phyloP scores from a whole-genome alignment of 2,797 vertebrate genomes.

The Bradypodion pumilum region DNA sequence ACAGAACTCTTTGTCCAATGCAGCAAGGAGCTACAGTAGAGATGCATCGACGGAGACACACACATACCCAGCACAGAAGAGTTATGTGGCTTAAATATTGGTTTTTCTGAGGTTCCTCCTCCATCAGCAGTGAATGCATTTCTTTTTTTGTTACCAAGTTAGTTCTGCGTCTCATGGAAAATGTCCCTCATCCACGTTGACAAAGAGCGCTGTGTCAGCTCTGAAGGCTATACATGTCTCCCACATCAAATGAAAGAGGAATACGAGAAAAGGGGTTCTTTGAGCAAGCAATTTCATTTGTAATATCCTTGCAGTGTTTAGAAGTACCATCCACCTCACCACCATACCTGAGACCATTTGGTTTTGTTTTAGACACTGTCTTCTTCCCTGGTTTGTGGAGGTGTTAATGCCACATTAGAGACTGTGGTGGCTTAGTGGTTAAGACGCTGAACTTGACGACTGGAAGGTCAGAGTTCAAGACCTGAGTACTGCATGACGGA shows the following conservation, averaged over 20 bases:
- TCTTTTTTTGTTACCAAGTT: not conserved
- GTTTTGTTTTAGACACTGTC: not conserved
- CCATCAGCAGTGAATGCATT: accelerated
- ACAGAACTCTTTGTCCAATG: not conserved
- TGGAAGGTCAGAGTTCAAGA: no score
- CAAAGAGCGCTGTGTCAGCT: not conserved
- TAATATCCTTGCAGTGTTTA: not conserved
- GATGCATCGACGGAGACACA: no score
- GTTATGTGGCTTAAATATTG: not conserved
- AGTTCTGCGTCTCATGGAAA: not conserved
- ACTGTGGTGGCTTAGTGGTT: no score
- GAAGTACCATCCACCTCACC: no score
- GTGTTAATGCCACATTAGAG: no score
- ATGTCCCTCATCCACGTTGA: not conserved
- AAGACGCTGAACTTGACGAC: no score
- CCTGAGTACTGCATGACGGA: no score
- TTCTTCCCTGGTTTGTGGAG: no score
- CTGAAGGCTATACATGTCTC: not conserved
- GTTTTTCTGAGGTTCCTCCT: not conserved
- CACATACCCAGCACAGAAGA: not conserved
- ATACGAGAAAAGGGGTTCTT: not conserved
- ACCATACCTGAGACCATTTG: no score
- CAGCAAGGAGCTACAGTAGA: not conserved
- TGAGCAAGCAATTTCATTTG: not conserved
- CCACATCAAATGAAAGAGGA: not conserved